Evolutionary conservation across 37 sponge, comb jelly and placozoan species (phyloP), one percentile per base, ranked within the genome.

Genomic region (Halisarca cf. caerulea): DNA sequence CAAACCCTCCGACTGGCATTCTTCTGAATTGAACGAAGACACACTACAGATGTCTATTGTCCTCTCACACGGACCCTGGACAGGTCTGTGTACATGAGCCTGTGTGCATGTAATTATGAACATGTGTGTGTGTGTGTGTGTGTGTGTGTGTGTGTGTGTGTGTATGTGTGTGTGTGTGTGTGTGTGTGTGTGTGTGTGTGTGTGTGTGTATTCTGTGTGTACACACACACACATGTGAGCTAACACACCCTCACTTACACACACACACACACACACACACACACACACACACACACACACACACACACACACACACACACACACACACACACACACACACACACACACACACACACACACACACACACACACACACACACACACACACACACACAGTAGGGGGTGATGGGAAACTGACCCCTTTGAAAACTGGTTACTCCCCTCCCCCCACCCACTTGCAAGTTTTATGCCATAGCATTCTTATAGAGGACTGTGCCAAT

Each of bases 11-110:
- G 89, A 92, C 28, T 20, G 88, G 42, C 36, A 78, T 59, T 42
- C 38, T 15, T 36, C 59, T 17, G 83, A 74, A 0, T 32, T 44
- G 17, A 59, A 55, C 24, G 80, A 83, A 45, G 61, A 61, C 23
- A 64, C 57, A 43, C 83, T 92, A 33, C 81, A 92, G 34, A 86
- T 84, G 0, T 53, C 69, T 38, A 53, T 92, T 34, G 45, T 92
- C 33, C 58, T 88, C 4, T 92, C 92, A 18, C 92, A 92, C 66
- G 83, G 89, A 33, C 41, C 86, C 6, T 92, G 92, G 92, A 88
- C 92, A 72, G 92, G 92, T 92, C 43, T 32, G 68, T 81, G n/a
- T 18, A n/a, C n/a, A n/a, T n/a, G n/a, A n/a, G n/a, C n/a, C n/a
- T n/a, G n/a, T n/a, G n/a, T n/a, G n/a, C n/a, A n/a, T n/a, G n/a